Evolutionary conservation across 2,888 invertebrate genomes (phyloP).

Genomic region (Cephus runcator): DNA sequence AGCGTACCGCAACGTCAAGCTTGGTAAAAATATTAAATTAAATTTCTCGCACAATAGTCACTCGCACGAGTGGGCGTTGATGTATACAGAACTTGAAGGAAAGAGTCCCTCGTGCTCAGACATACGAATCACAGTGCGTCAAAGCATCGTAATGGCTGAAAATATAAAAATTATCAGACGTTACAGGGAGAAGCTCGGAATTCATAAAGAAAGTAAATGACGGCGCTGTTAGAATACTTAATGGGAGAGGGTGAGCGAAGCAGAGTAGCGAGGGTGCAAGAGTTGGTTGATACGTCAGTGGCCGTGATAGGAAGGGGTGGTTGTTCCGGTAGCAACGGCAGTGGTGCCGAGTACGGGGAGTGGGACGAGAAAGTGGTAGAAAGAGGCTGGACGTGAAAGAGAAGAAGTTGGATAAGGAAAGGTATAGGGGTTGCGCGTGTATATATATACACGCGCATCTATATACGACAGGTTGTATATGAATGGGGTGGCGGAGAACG

Average conservation of each 20-base stretch:
- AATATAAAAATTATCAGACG: neutral
- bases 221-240: neutral
- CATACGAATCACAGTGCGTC: neutral
- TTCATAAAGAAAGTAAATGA: neutral
- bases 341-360: conserved; percentile 4
- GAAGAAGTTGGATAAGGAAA: conserved; percentile 4
- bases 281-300: neutral
- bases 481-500: neutral
- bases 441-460: neutral
- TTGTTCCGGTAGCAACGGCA: neutral
- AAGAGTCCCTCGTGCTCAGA: neutral
- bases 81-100: neutral
- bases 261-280: no score
- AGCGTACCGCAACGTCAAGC: neutral
- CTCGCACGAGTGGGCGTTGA: neutral
- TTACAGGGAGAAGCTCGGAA: neutral
- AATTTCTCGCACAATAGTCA: neutral
- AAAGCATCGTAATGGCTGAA: neutral
- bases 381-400: conserved; percentile 7
- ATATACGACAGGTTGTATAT: neutral
- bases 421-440: conserved; percentile 16
- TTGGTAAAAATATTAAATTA: neutral
- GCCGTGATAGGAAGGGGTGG: neutral
- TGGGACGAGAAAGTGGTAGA: conserved; percentile 30
- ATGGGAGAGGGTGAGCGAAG: neutral